Evolutionary conservation across 2,888 invertebrate genomes (phyloP), one percentile per base, ranked within the genome.

Genomic region (Sericinus montela): DNA sequence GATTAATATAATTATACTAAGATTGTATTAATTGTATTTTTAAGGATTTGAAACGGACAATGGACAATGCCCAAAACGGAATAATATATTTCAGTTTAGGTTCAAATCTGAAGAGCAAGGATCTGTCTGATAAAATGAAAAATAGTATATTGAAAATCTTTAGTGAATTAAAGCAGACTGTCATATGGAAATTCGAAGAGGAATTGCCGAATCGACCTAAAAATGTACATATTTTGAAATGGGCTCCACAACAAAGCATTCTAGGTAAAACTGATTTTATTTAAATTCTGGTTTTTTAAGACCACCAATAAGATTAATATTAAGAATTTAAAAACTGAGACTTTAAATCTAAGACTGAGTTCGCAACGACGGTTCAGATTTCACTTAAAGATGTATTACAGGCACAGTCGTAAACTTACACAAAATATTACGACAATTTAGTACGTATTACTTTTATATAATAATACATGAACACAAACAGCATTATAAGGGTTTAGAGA

Each of bases 51-150:
- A 58, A 80, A 55, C 62, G 62, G 42, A 62, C 75, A 48, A 59
- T 82, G 55, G 77, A 80, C 19, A 60, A 60, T 2, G 66, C 80
- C 1, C 60, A 67, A 19, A 44, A 80, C 41, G 83, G 84, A 0
- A 69, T 77, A 0, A 72, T 85, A 30, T 77, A 72, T 57, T 82
- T 84, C 56, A 81, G 80, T 50, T 65, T 85, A 66, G 83, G 85
- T 3, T 73, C 80, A 0, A 74, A 71, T 37, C 57, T 80, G 14
- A 63, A 69, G 42, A 74, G 74, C 39, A 64, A 64, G 6, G 52
- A 62, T 0, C 59, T 82, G 54, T 69, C 79, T 1, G 60, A 62
- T 6, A 55, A 59, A 30, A 44, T 67, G 3, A 68, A 65, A 43
- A 52, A 52, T 11, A 58, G 55, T 0, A 52, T 84, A 7, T 28